A percentile compares a stretch with the other conserved stretches of the same genome.
Evolutionary conservation across 2,113 vertebrate species (phyloP).

Genomic region (Mus spicilegus): DNA sequence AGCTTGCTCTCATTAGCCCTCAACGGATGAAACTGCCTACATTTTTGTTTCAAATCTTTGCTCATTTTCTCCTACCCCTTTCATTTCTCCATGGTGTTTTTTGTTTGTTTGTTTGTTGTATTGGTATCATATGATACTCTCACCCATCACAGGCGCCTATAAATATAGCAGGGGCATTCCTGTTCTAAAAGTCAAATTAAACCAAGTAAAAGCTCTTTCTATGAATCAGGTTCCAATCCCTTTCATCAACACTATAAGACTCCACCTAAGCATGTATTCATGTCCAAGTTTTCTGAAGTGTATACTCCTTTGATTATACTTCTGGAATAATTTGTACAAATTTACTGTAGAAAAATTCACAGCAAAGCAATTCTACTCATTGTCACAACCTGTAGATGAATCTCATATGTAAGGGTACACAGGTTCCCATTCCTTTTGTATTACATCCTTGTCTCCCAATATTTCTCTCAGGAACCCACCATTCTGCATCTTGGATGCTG

Average conservation of each 20-base stretch:
- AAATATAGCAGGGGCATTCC: not conserved
- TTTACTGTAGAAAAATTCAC: not conserved
- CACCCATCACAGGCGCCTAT: not conserved
- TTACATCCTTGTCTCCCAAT: not conserved
- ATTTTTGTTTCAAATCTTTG: not conserved
- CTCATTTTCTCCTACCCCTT: not conserved
- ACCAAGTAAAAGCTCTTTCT: not conserved
- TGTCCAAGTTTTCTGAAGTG: constrained; percentile 13
- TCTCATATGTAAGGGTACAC: not conserved
- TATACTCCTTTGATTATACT: not conserved
- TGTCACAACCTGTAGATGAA: not conserved
- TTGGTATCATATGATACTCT: not conserved
- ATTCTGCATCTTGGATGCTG: not conserved
- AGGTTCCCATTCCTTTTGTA: not conserved
- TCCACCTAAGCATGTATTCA: not conserved
- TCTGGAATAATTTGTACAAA: not conserved
- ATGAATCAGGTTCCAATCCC: not conserved
- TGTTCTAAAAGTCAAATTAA: constrained; percentile 9
- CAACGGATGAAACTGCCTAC: not conserved
- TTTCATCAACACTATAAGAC: not conserved
- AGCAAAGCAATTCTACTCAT: not conserved
- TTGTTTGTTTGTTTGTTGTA: too few relatives aligned
- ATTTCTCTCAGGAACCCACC: not conserved
- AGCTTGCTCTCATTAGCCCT: not conserved
- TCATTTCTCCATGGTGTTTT: not conserved